These are phyloP conservation scores for Cydia amplana DNA, from an alignment of 1,140 invertebrate genomes.

Conservation along the genomic window DNA sequence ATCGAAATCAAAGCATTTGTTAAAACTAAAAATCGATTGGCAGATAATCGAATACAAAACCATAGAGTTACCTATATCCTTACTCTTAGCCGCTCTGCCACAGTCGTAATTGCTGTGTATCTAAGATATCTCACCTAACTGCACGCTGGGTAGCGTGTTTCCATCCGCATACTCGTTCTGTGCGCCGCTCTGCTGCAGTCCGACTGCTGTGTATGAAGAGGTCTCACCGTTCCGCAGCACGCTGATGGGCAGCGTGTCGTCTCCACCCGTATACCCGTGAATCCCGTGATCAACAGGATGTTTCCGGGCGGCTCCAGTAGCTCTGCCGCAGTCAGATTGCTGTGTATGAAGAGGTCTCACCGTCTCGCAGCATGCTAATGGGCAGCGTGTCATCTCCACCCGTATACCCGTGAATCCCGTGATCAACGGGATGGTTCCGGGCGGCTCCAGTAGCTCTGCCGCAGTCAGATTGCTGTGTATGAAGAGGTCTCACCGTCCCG, in stretches of 20 bases:
- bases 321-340: not conserved
- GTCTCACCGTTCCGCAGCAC: slow-evolving; percentile 82
- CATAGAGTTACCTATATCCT: no score
- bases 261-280: slow-evolving; percentile 88
- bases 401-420: slow-evolving; percentile 89
- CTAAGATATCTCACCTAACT: slow-evolving; percentile 78
- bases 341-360: slow-evolving; percentile 55
- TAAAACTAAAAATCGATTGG: no score
- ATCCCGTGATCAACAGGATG: slow-evolving; percentile 65
- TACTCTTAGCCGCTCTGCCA: not conserved
- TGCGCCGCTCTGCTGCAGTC: no score
- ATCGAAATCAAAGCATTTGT: no score
- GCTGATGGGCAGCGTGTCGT: slow-evolving; percentile 83
- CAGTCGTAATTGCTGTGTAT: not conserved
- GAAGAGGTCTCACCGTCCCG: slow-evolving; percentile 79
- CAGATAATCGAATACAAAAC: no score
- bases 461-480: not conserved
- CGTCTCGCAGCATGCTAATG: slow-evolving; percentile 83
- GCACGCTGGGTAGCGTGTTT: slow-evolving; percentile 83
- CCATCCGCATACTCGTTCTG: slow-evolving; percentile 84
- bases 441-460: not conserved
- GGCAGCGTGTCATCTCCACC: slow-evolving; percentile 85
- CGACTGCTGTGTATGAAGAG: no score
- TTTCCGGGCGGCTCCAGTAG: not conserved
- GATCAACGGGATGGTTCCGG: slow-evolving; percentile 54